Base-by-base conservation (phyloP, 2,113 vertebrate species). In the Electrona antarctica region DNA sequence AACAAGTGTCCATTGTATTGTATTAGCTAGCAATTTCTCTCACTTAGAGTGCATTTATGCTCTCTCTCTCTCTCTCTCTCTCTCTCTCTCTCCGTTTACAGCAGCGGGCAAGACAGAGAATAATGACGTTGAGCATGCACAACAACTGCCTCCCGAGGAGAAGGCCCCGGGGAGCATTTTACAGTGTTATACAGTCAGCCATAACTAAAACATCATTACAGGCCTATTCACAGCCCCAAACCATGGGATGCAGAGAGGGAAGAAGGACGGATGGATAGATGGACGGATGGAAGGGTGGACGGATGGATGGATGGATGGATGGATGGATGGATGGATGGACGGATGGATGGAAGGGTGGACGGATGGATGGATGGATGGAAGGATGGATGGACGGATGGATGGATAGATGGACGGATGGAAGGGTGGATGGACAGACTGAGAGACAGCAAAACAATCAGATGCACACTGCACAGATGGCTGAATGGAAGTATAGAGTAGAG, bases 201-300 rank as follows among this genome's bases (percentile, higher is more conserved):
- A 87, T 86, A 84, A 88, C 86, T 90, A 90, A 91, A 88, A 84
- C 74, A 89, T 89, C 82, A 89, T 89, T 90, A 91, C 81, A 76
- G 71, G 80, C 60, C 66, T 28, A 74, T 75, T 83, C 73, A 82
- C 68, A 64, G 78, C 64, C 67, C 71, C 65, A 56, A 15, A 76
- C 15, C 49, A 51, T 0, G 12, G 62, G 73, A 67, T 52, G 67
- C 55, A 21, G 6, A 56, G 64, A 78, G 63, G 50, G 65, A 28
- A 41, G 29, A 45, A 8, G 60, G 50, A 50, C 8, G 46, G 49
- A 52, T 66, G 50, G 50, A 55, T 41, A 6, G 28, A 55, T 54
- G 50, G 64, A 69, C 48, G 41, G 66, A 33, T 65, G 29, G 48
- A 49, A 50, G 6, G 55, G 67, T 48, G 46, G 11, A 55, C 15